Evolutionary conservation across 2,888 invertebrate species (phyloP).

Genomic region (Camponotus fellah): DNA sequence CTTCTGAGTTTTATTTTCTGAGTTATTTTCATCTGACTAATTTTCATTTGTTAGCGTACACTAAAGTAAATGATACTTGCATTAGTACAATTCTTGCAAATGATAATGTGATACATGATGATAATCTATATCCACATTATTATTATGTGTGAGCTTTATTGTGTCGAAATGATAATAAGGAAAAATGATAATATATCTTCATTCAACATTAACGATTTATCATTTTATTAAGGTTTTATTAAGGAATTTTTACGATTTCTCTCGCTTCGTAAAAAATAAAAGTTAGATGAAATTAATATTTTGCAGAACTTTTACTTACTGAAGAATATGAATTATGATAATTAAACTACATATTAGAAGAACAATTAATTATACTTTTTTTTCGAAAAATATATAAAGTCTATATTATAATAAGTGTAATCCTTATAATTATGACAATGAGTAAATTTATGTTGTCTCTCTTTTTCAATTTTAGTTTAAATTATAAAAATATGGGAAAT

Average conservation of each 20-base stretch:
- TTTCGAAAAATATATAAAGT: not conserved
- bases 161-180: too few species aligned
- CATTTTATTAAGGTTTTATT: constrained; percentile 3
- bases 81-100: not conserved
- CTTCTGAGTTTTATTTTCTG: not conserved
- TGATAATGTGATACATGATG: not conserved
- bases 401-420: not conserved
- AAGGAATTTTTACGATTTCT: not conserved
- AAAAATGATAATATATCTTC: not conserved
- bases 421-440: not conserved
- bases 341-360: too few species aligned
- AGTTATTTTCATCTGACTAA: constrained; percentile 4
- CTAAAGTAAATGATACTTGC: constrained; percentile 7
- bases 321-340: not conserved
- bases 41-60: not conserved
- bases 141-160: not conserved
- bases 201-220: not conserved
- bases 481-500: not conserved
- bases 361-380: not conserved
- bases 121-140: not conserved
- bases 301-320: not conserved
- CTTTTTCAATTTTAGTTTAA: not conserved
- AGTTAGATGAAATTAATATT: not conserved
- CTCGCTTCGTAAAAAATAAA: not conserved
- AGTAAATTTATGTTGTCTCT: not conserved